These are phyloP conservation scores for Pocillopora grandis DNA, from an alignment of 92 coral and sea anemone species.

Conservation along the genomic window DNA sequence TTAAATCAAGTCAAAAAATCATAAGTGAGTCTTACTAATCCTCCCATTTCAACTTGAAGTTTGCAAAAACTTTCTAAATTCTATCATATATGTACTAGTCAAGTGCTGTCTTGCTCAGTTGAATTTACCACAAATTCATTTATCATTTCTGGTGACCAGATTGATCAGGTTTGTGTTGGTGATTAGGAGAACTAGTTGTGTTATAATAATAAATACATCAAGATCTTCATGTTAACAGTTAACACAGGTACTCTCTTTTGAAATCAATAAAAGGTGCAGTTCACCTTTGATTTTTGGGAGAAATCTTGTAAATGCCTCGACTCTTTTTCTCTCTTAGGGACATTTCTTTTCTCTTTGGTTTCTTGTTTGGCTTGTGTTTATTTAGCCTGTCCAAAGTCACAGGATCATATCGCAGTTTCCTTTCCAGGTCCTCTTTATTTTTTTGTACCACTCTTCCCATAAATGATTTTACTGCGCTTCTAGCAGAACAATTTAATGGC, in stretches of 20 bases:
- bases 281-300: constrained; percentile 81
- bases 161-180: too few relatives aligned
- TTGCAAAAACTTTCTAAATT: too few relatives aligned
- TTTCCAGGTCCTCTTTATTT: constrained; percentile 35
- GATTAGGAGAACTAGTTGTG: too few relatives aligned
- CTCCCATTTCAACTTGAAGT: too few relatives aligned
- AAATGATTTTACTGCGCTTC: constrained; percentile 74
- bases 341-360: constrained; percentile 71
- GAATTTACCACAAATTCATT: too few relatives aligned
- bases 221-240: neutral
- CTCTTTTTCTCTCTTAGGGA: constrained; percentile 74
- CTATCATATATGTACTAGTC: too few relatives aligned
- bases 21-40: too few relatives aligned
- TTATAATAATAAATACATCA: neutral
- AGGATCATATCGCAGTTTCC: constrained; percentile 57
- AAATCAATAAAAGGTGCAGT: neutral
- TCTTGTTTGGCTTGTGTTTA: constrained; percentile 41
- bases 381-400: constrained; percentile 73
- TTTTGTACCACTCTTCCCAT: constrained; percentile 54
- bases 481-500: constrained; percentile 79
- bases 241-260: neutral
- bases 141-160: too few relatives aligned
- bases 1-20: too few relatives aligned
- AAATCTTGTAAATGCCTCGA: constrained; percentile 73
- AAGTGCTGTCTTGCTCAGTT: too few relatives aligned